Base-by-base conservation (phyloP, 37 sponge, comb jelly and placozoan genomes). In the Aplysina aerophoba region DNA sequence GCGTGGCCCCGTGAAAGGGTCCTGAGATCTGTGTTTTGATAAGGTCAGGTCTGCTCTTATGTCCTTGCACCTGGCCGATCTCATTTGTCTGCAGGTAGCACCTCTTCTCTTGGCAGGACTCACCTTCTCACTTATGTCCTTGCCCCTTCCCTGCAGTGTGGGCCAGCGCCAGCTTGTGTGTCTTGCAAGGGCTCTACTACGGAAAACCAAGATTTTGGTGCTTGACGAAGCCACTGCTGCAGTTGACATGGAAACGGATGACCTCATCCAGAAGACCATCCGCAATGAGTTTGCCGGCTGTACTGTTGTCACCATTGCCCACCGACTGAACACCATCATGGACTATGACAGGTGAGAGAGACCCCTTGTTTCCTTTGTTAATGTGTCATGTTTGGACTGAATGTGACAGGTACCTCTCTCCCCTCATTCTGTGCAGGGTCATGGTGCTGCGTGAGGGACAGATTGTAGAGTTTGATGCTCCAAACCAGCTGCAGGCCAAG, bases 211-310 rank as follows among this genome's bases (percentile, higher is more conserved):
- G 74, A 84, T 93, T 20, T 85, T 95, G 15, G 93, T 95, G 33
- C 75, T 95, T 73, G 96, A 95, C 53, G 96, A 95, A 79, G 96
- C 96, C 21, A 95, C 96, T 25, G 96, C 96, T 41, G 96, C 96
- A 21, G 91, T 95, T 22, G 96, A 95, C 65, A 84, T 93, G 78
- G 94, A 93, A 80, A 93, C 94, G 15, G 94, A 93, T 84, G 89
- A 80, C 58, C 55, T 93, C 22, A 93, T 93, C 39, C 93, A 96
- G 78, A 82, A 84, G 71, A 93, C 93, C 27, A 96, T 93, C 55
- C 79, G 91, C 22, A 82, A 78, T 24, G 84, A 84, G 57, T 96
- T 93, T 81, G 80, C 79, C 60, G 88, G 91, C 75, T 85, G 96
- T 41, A 96, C 94, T 24, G 90, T 96, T 31, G 36, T 91, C 55